These are phyloP conservation scores for Xyliphius kryptos DNA, from an alignment of 2,113 vertebrate genomes.

Conservation along the genomic window DNA sequence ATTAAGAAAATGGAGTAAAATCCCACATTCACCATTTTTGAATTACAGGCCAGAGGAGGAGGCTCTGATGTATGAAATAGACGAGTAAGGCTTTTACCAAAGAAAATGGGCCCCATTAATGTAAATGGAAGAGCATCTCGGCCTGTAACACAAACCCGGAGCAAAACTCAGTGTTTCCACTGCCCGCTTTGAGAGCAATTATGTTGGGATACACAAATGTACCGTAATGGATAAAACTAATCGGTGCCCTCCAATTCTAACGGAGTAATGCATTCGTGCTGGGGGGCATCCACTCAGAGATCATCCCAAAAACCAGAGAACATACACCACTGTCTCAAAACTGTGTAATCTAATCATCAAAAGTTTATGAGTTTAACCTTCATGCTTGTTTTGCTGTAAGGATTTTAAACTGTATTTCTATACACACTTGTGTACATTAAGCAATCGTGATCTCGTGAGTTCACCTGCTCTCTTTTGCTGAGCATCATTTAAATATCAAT, in stretches of 20 bases:
- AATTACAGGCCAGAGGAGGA: constrained; percentile 29
- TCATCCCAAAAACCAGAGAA: constrained; percentile 1
- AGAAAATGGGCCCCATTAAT: constrained; percentile 46
- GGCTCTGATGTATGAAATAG: constrained; percentile 37
- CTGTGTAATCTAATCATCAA: too few species aligned
- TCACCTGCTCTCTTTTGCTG: too few species aligned
- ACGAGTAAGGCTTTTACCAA: constrained; percentile 38
- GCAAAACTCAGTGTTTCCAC: constrained; percentile 41
- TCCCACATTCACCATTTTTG: constrained; percentile 22
- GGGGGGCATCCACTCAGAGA: constrained; percentile 26
- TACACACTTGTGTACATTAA: too few species aligned
- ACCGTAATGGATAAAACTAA: constrained; percentile 38
- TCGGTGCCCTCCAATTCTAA: constrained; percentile 24
- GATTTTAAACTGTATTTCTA: too few species aligned
- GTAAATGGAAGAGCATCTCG: constrained; percentile 42
- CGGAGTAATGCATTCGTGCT: constrained; percentile 38
- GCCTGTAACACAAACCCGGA: constrained; percentile 41
- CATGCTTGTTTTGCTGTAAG: too few species aligned
- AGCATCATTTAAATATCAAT: too few species aligned
- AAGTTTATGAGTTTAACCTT: too few species aligned
- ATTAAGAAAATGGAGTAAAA: constrained; percentile 4
- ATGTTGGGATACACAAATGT: constrained; percentile 36
- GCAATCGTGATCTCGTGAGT: too few species aligned
- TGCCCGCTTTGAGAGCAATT: constrained; percentile 41
- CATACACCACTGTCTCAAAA: constrained; percentile 17